Percentiles rank a stretch among this genome's conserved stretches.
phyloP scores from a whole-genome alignment of 2,888 invertebrate genomes.

The Kuschelorhynchus macadamiae region DNA sequence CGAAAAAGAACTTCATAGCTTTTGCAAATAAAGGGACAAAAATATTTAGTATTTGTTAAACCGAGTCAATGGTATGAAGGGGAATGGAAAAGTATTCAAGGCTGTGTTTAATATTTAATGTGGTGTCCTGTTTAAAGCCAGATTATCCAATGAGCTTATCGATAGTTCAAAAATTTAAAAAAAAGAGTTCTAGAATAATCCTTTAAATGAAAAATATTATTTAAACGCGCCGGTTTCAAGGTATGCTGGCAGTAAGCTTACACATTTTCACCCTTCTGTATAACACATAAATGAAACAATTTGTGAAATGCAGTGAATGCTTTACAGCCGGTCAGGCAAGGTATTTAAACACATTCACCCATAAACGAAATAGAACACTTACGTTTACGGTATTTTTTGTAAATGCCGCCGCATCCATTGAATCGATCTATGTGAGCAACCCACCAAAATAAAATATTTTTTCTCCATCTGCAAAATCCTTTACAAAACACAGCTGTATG shows the following conservation, averaged over 20 bases:
- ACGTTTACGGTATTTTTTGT: constrained; percentile 40
- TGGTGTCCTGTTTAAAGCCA: no score
- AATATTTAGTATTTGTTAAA: no score
- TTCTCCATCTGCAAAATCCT: constrained; percentile 43
- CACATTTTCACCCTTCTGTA: not conserved
- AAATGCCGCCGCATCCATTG: constrained; percentile 29
- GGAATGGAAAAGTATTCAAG: no score
- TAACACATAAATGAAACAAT: not conserved
- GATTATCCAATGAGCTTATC: no score
- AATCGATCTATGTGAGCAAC: constrained; percentile 17
- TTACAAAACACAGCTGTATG: constrained; percentile 46
- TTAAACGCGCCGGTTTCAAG: no score
- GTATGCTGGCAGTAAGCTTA: not conserved
- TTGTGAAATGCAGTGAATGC: not conserved
- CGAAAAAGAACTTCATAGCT: no score
- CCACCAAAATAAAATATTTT: constrained; percentile 38
- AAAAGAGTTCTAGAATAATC: no score
- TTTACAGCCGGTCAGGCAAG: not conserved
- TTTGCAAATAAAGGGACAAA: no score
- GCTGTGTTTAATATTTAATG: no score
- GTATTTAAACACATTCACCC: constrained; percentile 32
- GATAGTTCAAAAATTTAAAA: no score
- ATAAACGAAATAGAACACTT: constrained; percentile 37
- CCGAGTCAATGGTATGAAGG: no score
- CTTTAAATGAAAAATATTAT: no score